Conservation (phyloP, 2,113 vertebrate species). For the Butorides virescens region DNA sequence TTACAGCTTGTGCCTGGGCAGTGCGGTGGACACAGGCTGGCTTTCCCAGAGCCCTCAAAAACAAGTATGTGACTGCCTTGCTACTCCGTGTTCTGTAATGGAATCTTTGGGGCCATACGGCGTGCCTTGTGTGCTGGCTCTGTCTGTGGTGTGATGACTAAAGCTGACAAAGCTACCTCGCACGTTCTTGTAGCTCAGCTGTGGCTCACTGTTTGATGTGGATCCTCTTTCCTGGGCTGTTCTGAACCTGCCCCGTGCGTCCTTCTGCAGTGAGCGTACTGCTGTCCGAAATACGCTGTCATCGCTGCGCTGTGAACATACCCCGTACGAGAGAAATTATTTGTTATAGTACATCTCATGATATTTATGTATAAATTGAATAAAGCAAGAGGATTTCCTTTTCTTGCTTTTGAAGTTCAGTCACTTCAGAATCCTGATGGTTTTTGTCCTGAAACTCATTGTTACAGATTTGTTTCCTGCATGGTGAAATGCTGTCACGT, state of each 20-base stretch:
- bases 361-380: neutral
- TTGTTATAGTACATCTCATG: neutral
- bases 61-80: neutral
- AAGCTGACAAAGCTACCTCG: neutral
- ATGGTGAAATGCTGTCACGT: neutral
- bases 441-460: neutral
- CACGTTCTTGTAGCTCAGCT: neutral
- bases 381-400: neutral
- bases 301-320: neutral
- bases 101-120: neutral
- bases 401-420: neutral
- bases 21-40: neutral
- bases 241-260: neutral
- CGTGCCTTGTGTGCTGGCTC: accelerated
- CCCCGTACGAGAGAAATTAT: neutral
- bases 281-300: neutral
- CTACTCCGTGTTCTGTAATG: neutral
- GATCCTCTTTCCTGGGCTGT: neutral
- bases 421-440: neutral
- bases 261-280: neutral
- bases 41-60: neutral
- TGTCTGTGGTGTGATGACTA: neutral
- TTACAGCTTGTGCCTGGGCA: neutral
- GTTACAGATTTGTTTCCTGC: neutral
- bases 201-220: neutral